These are phyloP conservation scores for Cryptus viduatorius DNA, from an alignment of 2,888 invertebrate genomes.

Conservation along the genomic window DNA sequence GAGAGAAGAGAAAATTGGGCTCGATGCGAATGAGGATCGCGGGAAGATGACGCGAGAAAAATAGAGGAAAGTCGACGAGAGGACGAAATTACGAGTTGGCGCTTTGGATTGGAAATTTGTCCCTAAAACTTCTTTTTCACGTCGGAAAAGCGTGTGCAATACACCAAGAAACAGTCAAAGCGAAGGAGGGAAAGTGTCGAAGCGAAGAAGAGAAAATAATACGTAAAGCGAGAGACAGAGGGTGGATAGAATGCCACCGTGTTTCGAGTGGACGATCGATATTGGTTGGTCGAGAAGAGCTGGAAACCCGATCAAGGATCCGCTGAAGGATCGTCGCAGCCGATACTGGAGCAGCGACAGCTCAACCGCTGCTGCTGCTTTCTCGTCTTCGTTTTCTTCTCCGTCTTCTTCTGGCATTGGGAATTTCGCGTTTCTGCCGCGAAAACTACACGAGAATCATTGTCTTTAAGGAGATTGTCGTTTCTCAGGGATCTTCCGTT, in stretches of 20 bases:
- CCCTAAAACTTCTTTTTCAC: constrained; percentile 12
- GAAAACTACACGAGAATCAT: constrained; percentile 44
- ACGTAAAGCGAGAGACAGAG: constrained; percentile 40
- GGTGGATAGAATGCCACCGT: constrained; percentile 58
- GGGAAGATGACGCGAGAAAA: constrained; percentile 17
- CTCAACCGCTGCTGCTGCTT: constrained; percentile 16
- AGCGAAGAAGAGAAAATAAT: constrained; percentile 19
- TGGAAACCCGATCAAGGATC: constrained; percentile 59
- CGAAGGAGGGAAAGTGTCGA: constrained; percentile 32
- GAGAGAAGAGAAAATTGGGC: constrained; percentile 15
- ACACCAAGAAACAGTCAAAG: background rate
- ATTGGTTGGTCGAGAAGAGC: constrained; percentile 57
- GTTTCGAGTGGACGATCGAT: constrained; percentile 54
- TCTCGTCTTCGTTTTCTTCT: background rate
- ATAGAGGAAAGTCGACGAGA: constrained; percentile 6
- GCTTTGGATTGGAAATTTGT: constrained; percentile 53
- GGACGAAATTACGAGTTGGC: constrained; percentile 33
- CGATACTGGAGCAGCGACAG: constrained; percentile 46
- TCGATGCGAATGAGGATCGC: constrained; percentile 13
- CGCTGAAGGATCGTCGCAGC: constrained; percentile 50
- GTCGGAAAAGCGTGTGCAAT: background rate
- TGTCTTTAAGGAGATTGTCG: constrained; percentile 39
- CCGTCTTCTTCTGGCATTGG: constrained; percentile 7
- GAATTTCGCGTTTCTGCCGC: constrained; percentile 40
- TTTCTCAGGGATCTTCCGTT: constrained; percentile 38